Evolutionary conservation across 2,797 vertebrate genomes (phyloP).

Genomic region (Takifugu rubripes): DNA sequence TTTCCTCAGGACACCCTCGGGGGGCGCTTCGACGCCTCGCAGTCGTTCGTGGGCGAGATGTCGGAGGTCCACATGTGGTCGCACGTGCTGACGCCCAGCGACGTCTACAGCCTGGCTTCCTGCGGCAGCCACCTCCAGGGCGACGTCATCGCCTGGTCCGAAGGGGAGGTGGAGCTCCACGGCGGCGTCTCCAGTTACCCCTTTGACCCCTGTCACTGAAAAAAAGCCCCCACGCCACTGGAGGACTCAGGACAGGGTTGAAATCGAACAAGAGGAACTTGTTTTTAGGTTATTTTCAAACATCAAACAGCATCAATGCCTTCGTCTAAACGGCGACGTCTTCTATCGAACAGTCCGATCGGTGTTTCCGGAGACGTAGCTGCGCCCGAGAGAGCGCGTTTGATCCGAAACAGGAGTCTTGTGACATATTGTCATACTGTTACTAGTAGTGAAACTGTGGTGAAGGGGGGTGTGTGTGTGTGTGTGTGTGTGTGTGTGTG

Average conservation of each 20-base stretch:
- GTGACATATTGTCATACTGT: constrained; percentile 70
- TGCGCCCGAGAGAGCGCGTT: constrained; percentile 21
- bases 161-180: constrained; percentile 76
- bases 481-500: constrained; percentile 3
- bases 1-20: constrained; percentile 79
- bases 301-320: constrained; percentile 50
- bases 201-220: constrained; percentile 80
- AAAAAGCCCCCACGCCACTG: not conserved
- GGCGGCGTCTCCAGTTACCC: constrained; percentile 80
- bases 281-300: not conserved
- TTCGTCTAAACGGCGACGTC: constrained; percentile 44
- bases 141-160: constrained; percentile 78
- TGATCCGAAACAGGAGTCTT: constrained; percentile 39
- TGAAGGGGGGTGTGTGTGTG: constrained; percentile 26
- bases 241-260: not conserved
- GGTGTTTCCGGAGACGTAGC: constrained; percentile 32
- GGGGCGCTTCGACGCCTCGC: constrained; percentile 83
- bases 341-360: constrained; percentile 22
- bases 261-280: not conserved
- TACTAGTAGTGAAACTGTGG: constrained; percentile 28
- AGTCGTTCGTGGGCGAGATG: constrained; percentile 84
- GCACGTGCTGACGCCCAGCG: constrained; percentile 70
- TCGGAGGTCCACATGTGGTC: constrained; percentile 86
- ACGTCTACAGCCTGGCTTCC: constrained; percentile 78
- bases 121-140: constrained; percentile 75